phyloP scores from a whole-genome alignment of 2,888 invertebrate genomes.

The Agriopis marginaria region DNA sequence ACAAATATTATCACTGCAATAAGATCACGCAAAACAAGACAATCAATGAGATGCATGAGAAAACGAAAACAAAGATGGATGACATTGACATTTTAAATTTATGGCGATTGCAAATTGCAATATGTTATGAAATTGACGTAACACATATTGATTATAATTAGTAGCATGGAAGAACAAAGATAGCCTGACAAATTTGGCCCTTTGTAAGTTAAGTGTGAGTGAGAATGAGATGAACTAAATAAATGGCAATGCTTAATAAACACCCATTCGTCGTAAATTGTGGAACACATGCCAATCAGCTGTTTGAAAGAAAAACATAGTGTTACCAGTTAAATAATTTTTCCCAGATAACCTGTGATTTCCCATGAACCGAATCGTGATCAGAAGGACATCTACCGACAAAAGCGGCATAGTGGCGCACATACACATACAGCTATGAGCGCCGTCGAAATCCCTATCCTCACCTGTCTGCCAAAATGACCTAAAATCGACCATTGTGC shows the following conservation, averaged over 20 bases:
- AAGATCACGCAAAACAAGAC: neutral
- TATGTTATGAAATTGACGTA: too few species aligned
- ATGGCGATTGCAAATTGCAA: too few species aligned
- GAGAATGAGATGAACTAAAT: neutral
- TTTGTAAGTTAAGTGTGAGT: neutral
- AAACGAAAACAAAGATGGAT: slow-evolving; percentile 17
- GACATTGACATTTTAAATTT: neutral
- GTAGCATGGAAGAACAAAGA: slow-evolving; percentile 8
- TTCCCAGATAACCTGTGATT: too few species aligned
- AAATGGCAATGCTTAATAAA: neutral
- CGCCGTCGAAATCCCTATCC: neutral
- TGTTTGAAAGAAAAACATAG: neutral
- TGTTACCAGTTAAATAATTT: neutral
- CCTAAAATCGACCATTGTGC: too few species aligned
- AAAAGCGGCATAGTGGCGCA: too few species aligned
- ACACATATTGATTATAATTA: neutral
- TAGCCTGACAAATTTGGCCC: neutral
- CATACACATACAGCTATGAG: too few species aligned
- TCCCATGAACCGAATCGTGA: too few species aligned
- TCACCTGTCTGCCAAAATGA: too few species aligned
- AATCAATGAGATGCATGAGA: too few species aligned
- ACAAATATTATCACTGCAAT: neutral
- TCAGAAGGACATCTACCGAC: too few species aligned
- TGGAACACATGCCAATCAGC: slow-evolving; percentile 16
- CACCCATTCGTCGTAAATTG: neutral